Evolutionary conservation across 1,140 invertebrate genomes (phyloP).

Genomic region (Melanaphis sacchari): DNA sequence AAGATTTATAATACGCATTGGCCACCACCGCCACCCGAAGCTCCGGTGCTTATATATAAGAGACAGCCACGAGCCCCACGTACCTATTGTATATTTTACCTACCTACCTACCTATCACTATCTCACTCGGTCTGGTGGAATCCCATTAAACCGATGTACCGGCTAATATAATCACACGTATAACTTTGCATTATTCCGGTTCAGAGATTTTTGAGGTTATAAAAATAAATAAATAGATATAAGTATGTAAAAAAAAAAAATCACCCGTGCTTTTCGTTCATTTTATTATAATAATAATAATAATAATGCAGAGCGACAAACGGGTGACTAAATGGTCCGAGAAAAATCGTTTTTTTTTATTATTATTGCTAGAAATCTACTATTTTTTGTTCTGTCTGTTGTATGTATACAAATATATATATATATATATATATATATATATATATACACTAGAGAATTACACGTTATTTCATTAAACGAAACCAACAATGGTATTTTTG

Average conservation of each 20-base stretch:
- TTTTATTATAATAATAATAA: not conserved
- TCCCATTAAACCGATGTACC: constrained; percentile 43
- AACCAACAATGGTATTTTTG: not conserved
- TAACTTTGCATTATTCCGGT: constrained; percentile 48
- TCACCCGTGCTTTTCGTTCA: not conserved
- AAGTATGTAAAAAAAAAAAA: not conserved
- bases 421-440: too few relatives aligned
- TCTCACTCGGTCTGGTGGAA: not conserved
- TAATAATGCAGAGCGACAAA: not conserved
- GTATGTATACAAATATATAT: not conserved
- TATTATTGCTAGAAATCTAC: not conserved
- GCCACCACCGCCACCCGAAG: not conserved
- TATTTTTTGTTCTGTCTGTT: not conserved
- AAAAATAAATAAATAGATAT: constrained; percentile 27
- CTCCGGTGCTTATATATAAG: not conserved
- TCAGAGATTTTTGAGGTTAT: constrained; percentile 29
- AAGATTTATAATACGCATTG: constrained; percentile 34
- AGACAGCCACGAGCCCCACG: not conserved
- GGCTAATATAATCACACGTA: constrained; percentile 28
- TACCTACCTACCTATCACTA: not conserved
- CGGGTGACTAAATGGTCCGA: constrained; percentile 14
- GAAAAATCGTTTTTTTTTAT: not conserved
- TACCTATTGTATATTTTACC: not conserved
- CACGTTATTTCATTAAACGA: not conserved
- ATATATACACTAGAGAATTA: not conserved